Evolutionary conservation across 2,113 vertebrate genomes (phyloP), one percentile per base, ranked within the genome.

Genomic region (Tupaia chinensis): DNA sequence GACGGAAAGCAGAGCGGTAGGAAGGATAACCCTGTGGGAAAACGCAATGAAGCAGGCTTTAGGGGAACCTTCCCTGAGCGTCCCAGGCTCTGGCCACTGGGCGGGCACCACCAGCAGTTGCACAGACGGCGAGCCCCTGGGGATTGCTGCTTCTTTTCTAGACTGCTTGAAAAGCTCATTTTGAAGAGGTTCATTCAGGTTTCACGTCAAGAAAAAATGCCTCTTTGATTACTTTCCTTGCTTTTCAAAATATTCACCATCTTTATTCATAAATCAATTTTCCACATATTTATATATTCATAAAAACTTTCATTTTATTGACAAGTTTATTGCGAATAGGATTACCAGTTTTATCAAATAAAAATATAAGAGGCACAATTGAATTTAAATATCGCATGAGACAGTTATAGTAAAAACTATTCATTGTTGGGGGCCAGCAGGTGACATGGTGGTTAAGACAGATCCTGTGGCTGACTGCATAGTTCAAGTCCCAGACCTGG

Each of bases 161-260:
- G 58, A 56, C 27, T 19, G 69, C 54, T 78, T 60, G 74, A 12
- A 68, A 85, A 34, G 56, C 66, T 74, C 56, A 92, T 69, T 54
- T 74, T 73, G 77, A 84, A 91, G 79, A 73, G 23, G 54, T 29
- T 68, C 19, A 25, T n/a, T 83, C 11, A 2, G 11, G 13, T 69
- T 44, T 84, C 72, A 56, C 53, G 44, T 44, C 16, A 82, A 73
- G 61, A 58, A 82, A 77, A 95, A 58, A 15, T 16, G 9, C 32
- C 84, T 85, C 66, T 32, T 34, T 29, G 17, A 66, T 22, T 69
- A 63, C 53, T 84, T 69, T 44, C 17, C 61, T 72, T n/a, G 76
- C 70, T 83, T 83, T 95, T 83, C 87, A 74, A 77, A 93, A 87
- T 58, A 93, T 13, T 83, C 68, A 27, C 63, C 63, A 53, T 80